These are phyloP conservation scores for Enteromius treurensis DNA, from an alignment of 2,797 vertebrate species.

Conservation along the genomic window DNA sequence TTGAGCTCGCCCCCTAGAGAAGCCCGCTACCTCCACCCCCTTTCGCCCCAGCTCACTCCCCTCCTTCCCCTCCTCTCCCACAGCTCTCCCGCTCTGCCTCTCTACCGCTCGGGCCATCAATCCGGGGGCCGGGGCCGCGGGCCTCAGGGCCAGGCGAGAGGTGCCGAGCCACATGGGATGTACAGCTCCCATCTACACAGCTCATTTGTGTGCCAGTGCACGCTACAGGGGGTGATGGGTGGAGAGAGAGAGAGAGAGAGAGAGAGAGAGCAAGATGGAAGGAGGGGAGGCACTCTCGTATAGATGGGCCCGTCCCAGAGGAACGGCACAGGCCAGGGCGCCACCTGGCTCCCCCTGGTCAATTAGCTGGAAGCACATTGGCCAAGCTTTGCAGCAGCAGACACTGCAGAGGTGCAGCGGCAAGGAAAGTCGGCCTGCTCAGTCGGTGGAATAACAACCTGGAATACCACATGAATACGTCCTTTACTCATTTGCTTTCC, in stretches of 20 bases:
- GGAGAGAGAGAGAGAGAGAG: constrained; percentile 31
- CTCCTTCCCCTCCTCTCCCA: constrained; percentile 59
- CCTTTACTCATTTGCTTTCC: constrained; percentile 45
- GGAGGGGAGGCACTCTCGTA: constrained; percentile 47
- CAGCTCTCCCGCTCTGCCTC: constrained; percentile 66
- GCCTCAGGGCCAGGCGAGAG: constrained; percentile 70
- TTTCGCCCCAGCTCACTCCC: constrained; percentile 79
- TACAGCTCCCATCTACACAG: constrained; percentile 68
- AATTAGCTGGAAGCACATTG: constrained; percentile 75
- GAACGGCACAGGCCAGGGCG: constrained; percentile 57
- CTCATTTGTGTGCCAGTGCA: constrained; percentile 78
- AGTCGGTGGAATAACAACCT: constrained; percentile 61
- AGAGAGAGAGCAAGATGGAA: constrained; percentile 42
- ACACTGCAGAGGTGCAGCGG: constrained; percentile 44
- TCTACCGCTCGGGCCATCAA: constrained; percentile 81
- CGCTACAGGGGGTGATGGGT: constrained; percentile 65
- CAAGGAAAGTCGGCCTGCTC: constrained; percentile 43
- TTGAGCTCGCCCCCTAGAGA: constrained; percentile 89
- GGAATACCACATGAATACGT: constrained; percentile 54
- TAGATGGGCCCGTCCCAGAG: constrained; percentile 59
- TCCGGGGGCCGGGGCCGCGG: constrained; percentile 73
- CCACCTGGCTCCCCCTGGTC: constrained; percentile 72
- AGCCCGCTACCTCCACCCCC: constrained; percentile 81
- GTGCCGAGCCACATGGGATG: constrained; percentile 68
- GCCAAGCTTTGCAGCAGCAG: constrained; percentile 55